Conservation (phyloP, 2,888 invertebrate genomes). For the Pycnomerus fuliginosus region DNA sequence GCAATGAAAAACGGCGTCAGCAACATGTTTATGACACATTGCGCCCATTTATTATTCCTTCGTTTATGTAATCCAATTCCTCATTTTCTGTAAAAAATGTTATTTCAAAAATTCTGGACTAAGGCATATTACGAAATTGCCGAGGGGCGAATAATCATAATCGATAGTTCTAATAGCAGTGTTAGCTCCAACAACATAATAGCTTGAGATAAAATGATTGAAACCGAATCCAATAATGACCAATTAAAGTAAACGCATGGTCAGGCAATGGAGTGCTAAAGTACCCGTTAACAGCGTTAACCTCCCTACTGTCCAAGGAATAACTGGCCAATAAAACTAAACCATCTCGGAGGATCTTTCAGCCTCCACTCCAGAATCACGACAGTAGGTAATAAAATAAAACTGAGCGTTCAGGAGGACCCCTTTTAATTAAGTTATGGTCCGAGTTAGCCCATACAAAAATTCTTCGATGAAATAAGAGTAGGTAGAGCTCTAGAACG, state of each 20-base stretch:
- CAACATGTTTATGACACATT: no score
- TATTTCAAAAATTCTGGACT: no score
- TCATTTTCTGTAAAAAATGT: no score
- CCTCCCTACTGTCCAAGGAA: background rate
- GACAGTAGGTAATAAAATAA: slow-evolving; percentile 3
- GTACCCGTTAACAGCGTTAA: slow-evolving; percentile 2
- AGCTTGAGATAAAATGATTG: slow-evolving; percentile 14
- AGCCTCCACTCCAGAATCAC: background rate
- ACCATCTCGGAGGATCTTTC: background rate
- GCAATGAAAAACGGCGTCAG: no score
- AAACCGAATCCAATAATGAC: slow-evolving; percentile 15
- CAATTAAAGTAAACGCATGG: slow-evolving; percentile 15
- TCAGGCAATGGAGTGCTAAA: slow-evolving; percentile 10
- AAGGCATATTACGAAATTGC: no score
- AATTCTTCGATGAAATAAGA: no score
- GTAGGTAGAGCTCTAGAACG: no score
- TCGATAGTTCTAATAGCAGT: slow-evolving; percentile 12
- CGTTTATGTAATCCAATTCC: no score
- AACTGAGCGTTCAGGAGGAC: background rate
- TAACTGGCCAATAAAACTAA: slow-evolving; percentile 3
- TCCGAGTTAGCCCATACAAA: no score
- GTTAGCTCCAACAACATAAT: slow-evolving; percentile 14
- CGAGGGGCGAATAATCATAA: background rate
- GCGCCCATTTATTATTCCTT: no score
- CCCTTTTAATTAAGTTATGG: slow-evolving; percentile 1